These are phyloP conservation scores for Anisognathus igniventris DNA, from an alignment of 2,797 vertebrate species.

Conservation along the genomic window DNA sequence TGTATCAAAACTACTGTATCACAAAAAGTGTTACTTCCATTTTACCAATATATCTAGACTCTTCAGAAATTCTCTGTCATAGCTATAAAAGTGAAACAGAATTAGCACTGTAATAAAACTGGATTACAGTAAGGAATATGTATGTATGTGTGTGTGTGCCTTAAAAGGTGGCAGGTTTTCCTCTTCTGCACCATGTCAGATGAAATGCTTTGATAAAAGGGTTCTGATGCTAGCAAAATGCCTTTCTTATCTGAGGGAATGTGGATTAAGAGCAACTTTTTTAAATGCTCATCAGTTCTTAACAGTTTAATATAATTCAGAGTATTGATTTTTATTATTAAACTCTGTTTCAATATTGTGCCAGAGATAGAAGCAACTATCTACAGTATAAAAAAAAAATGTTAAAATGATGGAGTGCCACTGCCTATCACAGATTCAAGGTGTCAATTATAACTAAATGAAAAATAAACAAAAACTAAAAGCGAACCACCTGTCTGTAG, in stretches of 20 bases:
- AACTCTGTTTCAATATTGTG: not conserved
- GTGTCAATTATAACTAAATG: not conserved
- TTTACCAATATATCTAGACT: not conserved
- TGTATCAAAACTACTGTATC: not conserved
- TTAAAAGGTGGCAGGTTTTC: not conserved
- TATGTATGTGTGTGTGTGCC: not conserved
- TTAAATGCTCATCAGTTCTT: not conserved
- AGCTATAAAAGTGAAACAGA: not conserved
- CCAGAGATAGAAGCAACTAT: not conserved
- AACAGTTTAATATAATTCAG: not conserved
- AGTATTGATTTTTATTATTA: conserved; percentile 7
- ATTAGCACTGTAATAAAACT: not conserved
- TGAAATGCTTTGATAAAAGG: not conserved
- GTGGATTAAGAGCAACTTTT: not conserved
- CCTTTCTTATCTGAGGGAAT: not conserved
- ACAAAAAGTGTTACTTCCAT: not conserved
- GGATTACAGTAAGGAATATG: not conserved
- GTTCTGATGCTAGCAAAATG: not conserved
- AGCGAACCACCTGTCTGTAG: fast-evolving
- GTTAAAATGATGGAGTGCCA: not conserved
- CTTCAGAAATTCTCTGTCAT: not conserved
- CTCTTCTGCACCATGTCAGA: not conserved
- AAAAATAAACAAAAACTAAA: not conserved
- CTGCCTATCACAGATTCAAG: not conserved
- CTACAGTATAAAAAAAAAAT: not conserved